A percentile compares a stretch with the other conserved stretches of the same genome.
Evolutionary conservation across 2,113 vertebrate species (phyloP).

Genomic region (Meleagris gallopavo): DNA sequence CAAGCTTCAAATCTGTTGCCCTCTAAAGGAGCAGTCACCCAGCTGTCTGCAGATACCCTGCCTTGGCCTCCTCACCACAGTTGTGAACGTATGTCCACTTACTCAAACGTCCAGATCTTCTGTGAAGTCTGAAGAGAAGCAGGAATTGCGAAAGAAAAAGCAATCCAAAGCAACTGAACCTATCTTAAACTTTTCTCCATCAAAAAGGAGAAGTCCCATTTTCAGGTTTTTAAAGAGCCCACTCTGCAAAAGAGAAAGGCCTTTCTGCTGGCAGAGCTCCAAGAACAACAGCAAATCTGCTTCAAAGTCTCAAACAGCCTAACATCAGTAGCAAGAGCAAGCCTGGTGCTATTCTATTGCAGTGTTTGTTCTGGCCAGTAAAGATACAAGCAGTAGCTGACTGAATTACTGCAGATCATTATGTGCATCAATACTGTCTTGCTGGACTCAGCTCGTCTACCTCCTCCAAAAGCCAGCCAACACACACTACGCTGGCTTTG

Average conservation of each 20-base stretch:
- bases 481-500: neutral
- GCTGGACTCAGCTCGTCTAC: neutral
- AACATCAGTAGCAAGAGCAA: neutral
- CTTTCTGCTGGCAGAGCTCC: neutral
- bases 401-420: slow-evolving; percentile 35
- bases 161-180: neutral
- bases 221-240: neutral
- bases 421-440: slow-evolving; percentile 21
- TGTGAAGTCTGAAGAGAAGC: neutral
- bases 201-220: neutral
- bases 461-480: slow-evolving; percentile 11
- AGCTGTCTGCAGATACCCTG: neutral
- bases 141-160: neutral
- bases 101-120: neutral
- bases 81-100: neutral
- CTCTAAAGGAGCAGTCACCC: neutral
- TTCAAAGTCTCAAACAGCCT: neutral
- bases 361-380: slow-evolving; percentile 5
- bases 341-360: neutral
- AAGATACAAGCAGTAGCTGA: neutral
- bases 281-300: neutral
- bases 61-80: neutral
- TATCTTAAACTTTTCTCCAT: neutral
- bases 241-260: neutral
- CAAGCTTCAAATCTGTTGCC: neutral